Evolutionary conservation across 2,888 invertebrate species (phyloP).

Genomic region (Syrphus vitripennis): DNA sequence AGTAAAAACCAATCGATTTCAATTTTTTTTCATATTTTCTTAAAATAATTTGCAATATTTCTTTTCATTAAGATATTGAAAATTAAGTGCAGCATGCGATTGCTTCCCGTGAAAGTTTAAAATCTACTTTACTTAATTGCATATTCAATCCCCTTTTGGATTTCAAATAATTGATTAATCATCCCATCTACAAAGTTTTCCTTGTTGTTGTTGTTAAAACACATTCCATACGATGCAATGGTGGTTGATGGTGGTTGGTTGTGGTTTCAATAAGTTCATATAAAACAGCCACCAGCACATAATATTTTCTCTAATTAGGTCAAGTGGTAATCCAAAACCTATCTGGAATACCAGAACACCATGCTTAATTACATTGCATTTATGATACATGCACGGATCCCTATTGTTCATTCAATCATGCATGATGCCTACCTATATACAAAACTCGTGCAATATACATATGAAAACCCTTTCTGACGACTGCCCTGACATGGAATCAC

Average conservation of each 20-base stretch:
- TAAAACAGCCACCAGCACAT: background rate
- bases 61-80: background rate
- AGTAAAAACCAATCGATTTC: no score
- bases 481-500: slow-evolving; percentile 45
- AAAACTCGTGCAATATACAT: background rate
- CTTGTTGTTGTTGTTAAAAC: background rate
- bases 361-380: slow-evolving; percentile 50
- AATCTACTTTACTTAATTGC: slow-evolving; percentile 11
- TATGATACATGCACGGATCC: slow-evolving; percentile 21
- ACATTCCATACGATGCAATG: background rate
- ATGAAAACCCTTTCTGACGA: background rate
- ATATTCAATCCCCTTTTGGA: background rate
- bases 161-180: slow-evolving; percentile 24
- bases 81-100: background rate
- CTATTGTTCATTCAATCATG: slow-evolving; percentile 27
- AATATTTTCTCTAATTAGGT: slow-evolving; percentile 54
- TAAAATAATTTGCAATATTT: background rate
- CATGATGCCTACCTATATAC: background rate
- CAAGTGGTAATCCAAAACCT: slow-evolving; percentile 57
- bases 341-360: slow-evolving; percentile 11
- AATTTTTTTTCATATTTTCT: background rate
- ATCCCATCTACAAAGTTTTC: background rate
- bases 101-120: background rate
- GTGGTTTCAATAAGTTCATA: slow-evolving; percentile 9
- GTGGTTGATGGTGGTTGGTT: background rate